Conservation (phyloP, 2,797 vertebrate genomes). For the Hipposideros larvatus region DNA sequence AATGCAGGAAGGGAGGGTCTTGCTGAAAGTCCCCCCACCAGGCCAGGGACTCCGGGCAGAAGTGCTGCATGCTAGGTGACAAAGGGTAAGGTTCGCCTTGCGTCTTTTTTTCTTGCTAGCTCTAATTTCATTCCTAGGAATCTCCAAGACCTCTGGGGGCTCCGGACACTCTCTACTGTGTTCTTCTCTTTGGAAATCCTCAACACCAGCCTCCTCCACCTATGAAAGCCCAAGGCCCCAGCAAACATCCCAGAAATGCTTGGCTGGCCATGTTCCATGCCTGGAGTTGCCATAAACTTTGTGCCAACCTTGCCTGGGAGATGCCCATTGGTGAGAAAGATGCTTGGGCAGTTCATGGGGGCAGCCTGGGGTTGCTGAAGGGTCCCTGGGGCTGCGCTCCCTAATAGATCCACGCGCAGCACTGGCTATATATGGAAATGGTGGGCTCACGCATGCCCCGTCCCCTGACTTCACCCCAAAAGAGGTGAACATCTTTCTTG, state of each 20-base stretch:
- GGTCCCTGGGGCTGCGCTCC: no score
- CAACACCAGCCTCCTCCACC: not conserved
- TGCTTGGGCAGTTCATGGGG: not conserved
- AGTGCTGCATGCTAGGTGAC: not conserved
- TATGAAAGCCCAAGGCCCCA: not conserved
- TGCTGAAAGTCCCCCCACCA: not conserved
- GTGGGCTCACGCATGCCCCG: fast-evolving
- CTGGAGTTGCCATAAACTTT: constrained; percentile 57
- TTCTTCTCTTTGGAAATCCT: not conserved
- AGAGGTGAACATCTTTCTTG: not conserved
- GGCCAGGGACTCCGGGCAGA: not conserved
- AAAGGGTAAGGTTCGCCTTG: fast-evolving
- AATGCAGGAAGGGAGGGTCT: not conserved
- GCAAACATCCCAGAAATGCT: not conserved
- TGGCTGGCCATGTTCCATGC: not conserved
- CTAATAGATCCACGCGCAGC: not conserved
- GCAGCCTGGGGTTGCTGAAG: not conserved
- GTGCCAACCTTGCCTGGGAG: constrained; percentile 80
- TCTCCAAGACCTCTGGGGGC: not conserved
- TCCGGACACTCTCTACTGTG: fast-evolving
- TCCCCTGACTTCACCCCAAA: not conserved
- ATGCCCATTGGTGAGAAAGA: not conserved
- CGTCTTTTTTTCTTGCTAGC: not conserved
- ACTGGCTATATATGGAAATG: not conserved
- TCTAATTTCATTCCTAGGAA: not conserved